Base-by-base conservation (phyloP, 2,888 invertebrate species). In the Heliconius hortense region DNA sequence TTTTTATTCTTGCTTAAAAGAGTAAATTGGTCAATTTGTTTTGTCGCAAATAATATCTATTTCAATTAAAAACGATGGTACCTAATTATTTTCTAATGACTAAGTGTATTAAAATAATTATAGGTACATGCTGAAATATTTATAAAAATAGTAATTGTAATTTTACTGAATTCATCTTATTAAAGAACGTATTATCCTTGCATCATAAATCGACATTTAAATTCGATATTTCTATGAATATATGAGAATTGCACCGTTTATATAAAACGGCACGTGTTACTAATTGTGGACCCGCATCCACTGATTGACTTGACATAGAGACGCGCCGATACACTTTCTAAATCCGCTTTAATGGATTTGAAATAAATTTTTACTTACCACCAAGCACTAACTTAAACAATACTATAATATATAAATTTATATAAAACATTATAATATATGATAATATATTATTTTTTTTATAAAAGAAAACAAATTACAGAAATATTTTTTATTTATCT, bases 221-320 rank as follows among this genome's bases (percentile, higher is more conserved):
- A 81, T 81, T 77, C 76, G 78, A 81, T 80, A 84, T 87, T 87
- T 82, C 89, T 86, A 90, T 91, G 86, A 89, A 87, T 88, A 91
- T 90, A 89, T 91, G 91, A 91, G 90, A 85, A 89, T 89, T 87
- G 87, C 87, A 88, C 87, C 71, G 70, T 77, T 86, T 76, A 83
- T 84, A 87, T 56, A 86, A 80, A 79, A 76, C 85, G 93, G 87
- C 94, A 89, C 93, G 93, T 94, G 93, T 86, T 82, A 80, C 86
- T 89, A 91, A 92, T 94, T 92, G 90, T 88, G 86, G 76, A 82
- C 93, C 93, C 93, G 93, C 93, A 94, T 94, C 84, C 82, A 85
- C 86, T 91, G 91, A 92, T 93, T 93, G 90, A 89, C 89, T 84
- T 82, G 83, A 87, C 86, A 80, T 82, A 79, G 79, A 81, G 79